Base-by-base conservation (phyloP, 2,113 vertebrate species). In the Dendrocopos noguchii region DNA sequence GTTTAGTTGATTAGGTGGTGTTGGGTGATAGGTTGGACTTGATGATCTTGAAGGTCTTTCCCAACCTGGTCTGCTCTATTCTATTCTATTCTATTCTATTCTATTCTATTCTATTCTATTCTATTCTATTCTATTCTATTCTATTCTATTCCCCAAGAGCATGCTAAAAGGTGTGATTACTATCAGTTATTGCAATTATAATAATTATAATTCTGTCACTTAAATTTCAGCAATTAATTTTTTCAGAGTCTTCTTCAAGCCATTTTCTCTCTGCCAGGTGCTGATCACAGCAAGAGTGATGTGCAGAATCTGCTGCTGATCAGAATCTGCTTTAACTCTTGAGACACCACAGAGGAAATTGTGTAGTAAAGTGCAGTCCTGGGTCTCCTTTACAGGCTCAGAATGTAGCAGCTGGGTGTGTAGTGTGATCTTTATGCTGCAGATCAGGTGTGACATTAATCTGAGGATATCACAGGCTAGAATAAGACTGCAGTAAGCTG, bases 171-270 rank as follows among this genome's bases (percentile, higher is more conserved):
- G 81, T 89, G 61, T 71, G 1, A 4, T 89, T 91, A 89, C 76
- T 90, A 95, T 90, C 84, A 92, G 92, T 96, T 96, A 96, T 39
- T 76, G 61, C 84, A 94, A 86, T 96, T 92, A 96, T 87, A 83
- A 80, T 94, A 91, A 96, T 94, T 94, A 94, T 92, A 93, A 93
- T 95, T 94, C 94, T 95, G 90, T 87, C 94, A 91, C 84, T 91
- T 91, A 91, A 73, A 91, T 94, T 93, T 95, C 87, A 77, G 93
- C 87, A 93, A 93, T 96, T 96, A 95, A 95, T 95, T 96, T 94
- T 96, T 94, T 90, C 89, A 90, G 53, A 80, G 79, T 75, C 95
- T 94, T 78, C 87, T 94, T 94, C 88, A 92, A 94, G 61, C 52
- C 95, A 36, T 92, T 89, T 91, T 96, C 80, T 83, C 70, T 80